A percentile compares a stretch with the other conserved stretches of the same genome.
phyloP scores from a whole-genome alignment of 2,113 vertebrate species.

The Regulus satrapa region DNA sequence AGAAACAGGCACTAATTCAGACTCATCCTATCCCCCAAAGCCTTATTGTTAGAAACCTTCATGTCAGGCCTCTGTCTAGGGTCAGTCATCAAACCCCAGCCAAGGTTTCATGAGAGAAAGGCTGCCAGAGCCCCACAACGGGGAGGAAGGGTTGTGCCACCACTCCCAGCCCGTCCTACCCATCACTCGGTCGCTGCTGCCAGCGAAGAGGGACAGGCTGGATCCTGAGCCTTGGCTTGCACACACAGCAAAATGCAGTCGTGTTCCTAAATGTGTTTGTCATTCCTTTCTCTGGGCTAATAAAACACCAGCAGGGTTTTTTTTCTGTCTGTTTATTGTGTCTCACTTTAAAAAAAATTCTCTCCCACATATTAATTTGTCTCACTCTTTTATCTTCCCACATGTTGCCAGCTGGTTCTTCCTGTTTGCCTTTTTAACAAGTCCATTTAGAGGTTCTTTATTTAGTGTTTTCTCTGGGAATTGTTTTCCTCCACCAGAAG shows the following conservation, averaged over 20 bases:
- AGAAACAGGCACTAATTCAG: neutral
- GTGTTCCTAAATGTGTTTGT: neutral
- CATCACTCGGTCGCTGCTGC: rapidly evolving
- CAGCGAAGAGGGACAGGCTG: neutral
- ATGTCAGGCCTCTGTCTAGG: neutral
- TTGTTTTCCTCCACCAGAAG: neutral
- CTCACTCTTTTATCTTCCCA: conserved; percentile 54
- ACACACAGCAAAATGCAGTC: neutral
- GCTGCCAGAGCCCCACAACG: neutral
- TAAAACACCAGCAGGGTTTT: neutral
- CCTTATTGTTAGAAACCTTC: neutral
- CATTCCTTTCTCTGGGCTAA: neutral
- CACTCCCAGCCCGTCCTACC: neutral
- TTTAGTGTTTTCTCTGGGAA: conserved; percentile 34
- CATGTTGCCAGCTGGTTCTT: conserved; percentile 43
- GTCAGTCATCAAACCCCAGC: neutral
- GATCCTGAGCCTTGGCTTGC: neutral
- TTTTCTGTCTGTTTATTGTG: neutral
- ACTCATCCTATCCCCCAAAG: neutral
- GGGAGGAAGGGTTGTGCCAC: neutral
- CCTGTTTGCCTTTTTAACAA: neutral
- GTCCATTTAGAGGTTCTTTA: neutral
- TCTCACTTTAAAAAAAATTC: neutral
- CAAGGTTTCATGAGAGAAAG: neutral
- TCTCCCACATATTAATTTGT: conserved; percentile 30